Evolutionary conservation across 1,140 invertebrate species (phyloP).

Genomic region (Drosophila ohnishii): DNA sequence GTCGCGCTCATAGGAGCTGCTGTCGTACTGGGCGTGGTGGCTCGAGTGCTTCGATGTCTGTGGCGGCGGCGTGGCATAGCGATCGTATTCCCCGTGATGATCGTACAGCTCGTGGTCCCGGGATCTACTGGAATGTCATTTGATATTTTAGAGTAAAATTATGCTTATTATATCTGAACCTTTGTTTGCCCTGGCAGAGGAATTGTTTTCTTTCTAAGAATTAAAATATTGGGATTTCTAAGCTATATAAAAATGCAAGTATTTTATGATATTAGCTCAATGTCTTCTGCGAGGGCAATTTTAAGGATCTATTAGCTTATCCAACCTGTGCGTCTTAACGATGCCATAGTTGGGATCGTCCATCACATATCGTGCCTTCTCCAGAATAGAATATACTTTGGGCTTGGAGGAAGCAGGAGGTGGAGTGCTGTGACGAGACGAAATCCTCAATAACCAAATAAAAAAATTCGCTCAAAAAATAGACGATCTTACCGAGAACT

Average conservation of each 20-base stretch:
- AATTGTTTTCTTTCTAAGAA: not conserved
- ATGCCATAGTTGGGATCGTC: constrained; percentile 87
- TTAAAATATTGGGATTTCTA: not conserved
- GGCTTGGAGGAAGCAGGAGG: constrained; percentile 85
- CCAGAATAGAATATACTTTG: constrained; percentile 92
- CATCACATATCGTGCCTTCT: constrained; percentile 91
- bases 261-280: not conserved
- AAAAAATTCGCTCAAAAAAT: not conserved
- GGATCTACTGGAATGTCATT: constrained; percentile 46
- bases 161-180: not conserved
- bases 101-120: constrained; percentile 79
- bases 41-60: constrained; percentile 78
- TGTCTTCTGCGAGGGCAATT: not conserved
- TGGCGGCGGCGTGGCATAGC: constrained; percentile 75
- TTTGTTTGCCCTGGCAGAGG: constrained; percentile 9
- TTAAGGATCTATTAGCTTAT: not conserved
- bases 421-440: constrained; percentile 60
- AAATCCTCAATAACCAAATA: not conserved
- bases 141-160: not conserved
- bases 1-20: constrained; percentile 77
- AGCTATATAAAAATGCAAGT: not conserved
- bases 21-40: constrained; percentile 77
- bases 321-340: constrained; percentile 77
- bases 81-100: constrained; percentile 77
- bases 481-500: constrained; percentile 57